Base-by-base conservation (phyloP, 2,888 invertebrate genomes). In the Oscheius sp. region DNA sequence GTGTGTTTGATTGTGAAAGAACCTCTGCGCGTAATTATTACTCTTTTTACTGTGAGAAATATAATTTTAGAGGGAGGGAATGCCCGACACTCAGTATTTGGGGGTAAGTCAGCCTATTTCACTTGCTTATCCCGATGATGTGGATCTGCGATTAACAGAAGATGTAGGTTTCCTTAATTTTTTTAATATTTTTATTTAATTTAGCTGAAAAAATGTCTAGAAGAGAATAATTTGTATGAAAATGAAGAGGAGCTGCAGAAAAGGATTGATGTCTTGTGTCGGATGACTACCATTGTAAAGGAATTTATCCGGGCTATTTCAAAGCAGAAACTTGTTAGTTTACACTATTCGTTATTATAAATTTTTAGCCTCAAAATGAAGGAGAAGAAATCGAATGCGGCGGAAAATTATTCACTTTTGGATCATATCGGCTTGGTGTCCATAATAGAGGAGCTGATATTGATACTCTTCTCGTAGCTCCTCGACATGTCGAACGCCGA, bases 401-500 rank as follows among this genome's bases (percentile, higher is more conserved):
- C 25, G 99, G 99, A 2, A 97, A 97, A 91, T 95, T 99, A 76
- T 99, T 95, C 89, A 99, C 98, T n/a, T 99, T 99, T 90, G 99
- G 99, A 58, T 98, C 98, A 72, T 99, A 98, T 89, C 89, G 91
- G 66, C 92, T 92, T 21, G 92, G 99, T 85, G 98, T 98, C 7
- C 97, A 97, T 89, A 95, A 95, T 86, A 93, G 94, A 69, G 98
- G 98, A 45, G 98, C 98, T 77, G 99, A 99, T 91, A 99, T 99
- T 86, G 99, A 99, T 91, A 97, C 98, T 0, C 90, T 99, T 29
- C 97, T 97, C 90, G 97, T 99, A 25, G 97, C 95, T 29, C 99
- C 99, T 13, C 92, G 96, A 52, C 98, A 99, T 90, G 94, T 99
- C 78, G 93, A 94, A 87, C 92, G 99, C 69, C 90, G 92, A 0